These are phyloP conservation scores for Aplysia californica DNA, from an alignment of 1,140 invertebrate genomes.

Conservation along the genomic window DNA sequence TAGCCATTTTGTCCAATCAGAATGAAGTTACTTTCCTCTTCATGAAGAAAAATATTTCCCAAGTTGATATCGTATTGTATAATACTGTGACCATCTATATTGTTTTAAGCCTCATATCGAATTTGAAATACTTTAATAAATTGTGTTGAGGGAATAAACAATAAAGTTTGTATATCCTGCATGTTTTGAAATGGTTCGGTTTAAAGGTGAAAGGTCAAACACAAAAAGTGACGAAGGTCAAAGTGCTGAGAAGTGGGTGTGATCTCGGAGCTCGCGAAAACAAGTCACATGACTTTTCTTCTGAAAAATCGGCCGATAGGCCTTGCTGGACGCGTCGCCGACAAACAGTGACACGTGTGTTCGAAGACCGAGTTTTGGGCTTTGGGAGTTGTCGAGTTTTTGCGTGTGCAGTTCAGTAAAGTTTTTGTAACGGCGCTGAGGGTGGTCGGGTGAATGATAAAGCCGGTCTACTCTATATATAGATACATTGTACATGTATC, in stretches of 20 bases:
- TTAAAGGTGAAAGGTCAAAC: background rate
- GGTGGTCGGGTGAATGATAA: no score
- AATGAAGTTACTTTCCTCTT: background rate
- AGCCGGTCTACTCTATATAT: no score
- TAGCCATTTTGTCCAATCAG: constrained; percentile 7
- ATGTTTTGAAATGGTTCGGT: background rate
- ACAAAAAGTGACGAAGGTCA: background rate
- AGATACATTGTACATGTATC: no score
- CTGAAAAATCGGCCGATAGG: no score
- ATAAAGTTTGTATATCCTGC: background rate
- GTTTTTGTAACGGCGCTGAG: no score
- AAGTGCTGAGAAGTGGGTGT: background rate
- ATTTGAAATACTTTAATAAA: background rate
- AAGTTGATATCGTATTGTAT: background rate
- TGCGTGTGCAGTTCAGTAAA: no score
- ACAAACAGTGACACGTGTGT: no score
- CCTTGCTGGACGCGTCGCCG: no score
- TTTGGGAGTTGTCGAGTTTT: no score
- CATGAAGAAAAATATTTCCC: background rate
- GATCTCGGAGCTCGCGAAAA: no score
- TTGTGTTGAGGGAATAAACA: background rate
- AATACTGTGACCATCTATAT: background rate
- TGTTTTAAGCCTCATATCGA: background rate
- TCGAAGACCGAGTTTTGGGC: no score
- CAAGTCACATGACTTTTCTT: no score